Evolutionary conservation across 2,888 invertebrate species (phyloP), one percentile per base, ranked within the genome.

Genomic region (Diarsia rubi): DNA sequence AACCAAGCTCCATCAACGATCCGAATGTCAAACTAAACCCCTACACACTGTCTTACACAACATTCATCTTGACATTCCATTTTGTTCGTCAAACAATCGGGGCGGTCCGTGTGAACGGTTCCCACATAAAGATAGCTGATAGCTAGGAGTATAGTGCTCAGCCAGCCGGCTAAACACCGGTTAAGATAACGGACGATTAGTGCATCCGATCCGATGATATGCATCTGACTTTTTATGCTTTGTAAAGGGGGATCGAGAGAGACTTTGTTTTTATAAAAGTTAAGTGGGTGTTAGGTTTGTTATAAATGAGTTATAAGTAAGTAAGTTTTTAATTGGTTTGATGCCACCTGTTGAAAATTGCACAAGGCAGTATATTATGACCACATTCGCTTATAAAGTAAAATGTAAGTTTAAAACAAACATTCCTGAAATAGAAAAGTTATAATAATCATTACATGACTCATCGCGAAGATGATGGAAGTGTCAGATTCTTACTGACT

Each of bases 31-130:
- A 91, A 90, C 90, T 83, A 75, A 83, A 81, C 73, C 75, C 82
- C 82, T 86, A 90, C 88, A 68, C 77, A 82, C 52, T 60, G 89
- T 82, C 84, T 95, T 95, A 92, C 95, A 88, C 94, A 95, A 96
- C 90, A 90, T 92, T 92, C 93, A 94, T 96, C 96, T 95, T 96
- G 96, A 95, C 96, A 96, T 96, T 96, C 93, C 93, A 90, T 93
- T 95, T 94, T 95, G 94, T 95, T 92, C 92, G 89, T 90, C 91
- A 93, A 91, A 94, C 92, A 93, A 93, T 94, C 91, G 86, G 89
- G 89, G 88, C 86, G 85, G 88, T 86, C 87, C 93, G 94, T 96
- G 96, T 85, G 96, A 96, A 94, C 81, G 66, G 80, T 92, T 96
- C 96, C 91, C 96, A 96, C 93, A 93, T 85, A 79, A 74, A 90